Evolutionary conservation across 2,888 invertebrate species (phyloP), one percentile per base, ranked within the genome.

Genomic region (Eupithecia vulgata): DNA sequence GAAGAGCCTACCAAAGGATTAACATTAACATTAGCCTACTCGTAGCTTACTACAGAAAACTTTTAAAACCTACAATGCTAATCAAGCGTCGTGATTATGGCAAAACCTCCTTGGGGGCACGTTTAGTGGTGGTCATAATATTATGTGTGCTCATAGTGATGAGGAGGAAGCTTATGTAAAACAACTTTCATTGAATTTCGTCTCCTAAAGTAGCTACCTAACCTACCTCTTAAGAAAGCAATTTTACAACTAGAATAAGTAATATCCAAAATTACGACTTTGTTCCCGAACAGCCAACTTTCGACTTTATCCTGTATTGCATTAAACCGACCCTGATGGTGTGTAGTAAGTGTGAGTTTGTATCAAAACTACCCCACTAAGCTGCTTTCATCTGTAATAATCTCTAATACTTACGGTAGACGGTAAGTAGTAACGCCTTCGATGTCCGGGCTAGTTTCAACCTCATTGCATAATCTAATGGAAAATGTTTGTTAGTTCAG

Each of bases 401-500:
- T 69, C 71, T 70, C 73, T 65, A 71, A 70, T 74, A 66, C 67
- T 37, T 37, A 65, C 35, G 40, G 21, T 37, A 67, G 59, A 61
- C 52, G 35, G 59, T 69, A 68, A 68, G n/a, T n/a, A n/a, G n/a
- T n/a, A 30, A 30, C 66, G 67, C 62, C 70, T 72, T 62, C 68
- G 72, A 72, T 66, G 62, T 52, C 61, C 59, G 52, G 57, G 35
- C 52, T 70, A 57, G 52, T 57, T 74, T 42, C 34, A 34, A 71
- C 52, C 68, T 76, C 70, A 62, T 72, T 75, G 78, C 77, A 81
- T 76, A 81, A 81, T 82, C 81, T 81, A 85, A 85, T 86, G 84
- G 82, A 82, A 83, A 80, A 84, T 81, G 80, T 81, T 82, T 78
- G 85, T 83, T 83, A 74, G 75, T 80, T 78, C 61, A 17, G 65